Evolutionary conservation across 2,888 invertebrate genomes (phyloP).

Genomic region (Amphipoea oculea): DNA sequence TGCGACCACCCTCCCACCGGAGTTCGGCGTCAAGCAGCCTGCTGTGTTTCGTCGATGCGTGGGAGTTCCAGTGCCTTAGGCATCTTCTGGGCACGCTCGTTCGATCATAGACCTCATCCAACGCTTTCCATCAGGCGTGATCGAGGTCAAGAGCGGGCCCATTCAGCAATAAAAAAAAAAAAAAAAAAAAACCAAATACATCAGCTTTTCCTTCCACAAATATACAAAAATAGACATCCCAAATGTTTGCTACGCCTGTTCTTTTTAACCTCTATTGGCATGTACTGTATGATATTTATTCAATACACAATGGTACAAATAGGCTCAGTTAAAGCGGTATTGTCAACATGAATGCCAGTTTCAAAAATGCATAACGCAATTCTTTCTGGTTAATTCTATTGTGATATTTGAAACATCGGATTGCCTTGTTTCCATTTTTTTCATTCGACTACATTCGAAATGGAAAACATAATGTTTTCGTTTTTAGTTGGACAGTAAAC

Average conservation of each 20-base stretch:
- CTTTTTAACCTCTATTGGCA: not conserved
- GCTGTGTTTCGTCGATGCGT: no score
- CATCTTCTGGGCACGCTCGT: no score
- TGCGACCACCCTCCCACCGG: no score
- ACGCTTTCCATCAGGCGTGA: no score
- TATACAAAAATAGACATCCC: not conserved
- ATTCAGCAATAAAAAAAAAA: no score
- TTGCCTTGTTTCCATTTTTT: constrained; percentile 28
- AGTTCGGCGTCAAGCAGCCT: no score
- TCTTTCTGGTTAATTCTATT: constrained; percentile 60
- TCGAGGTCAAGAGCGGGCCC: no score
- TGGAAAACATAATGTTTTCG: constrained; percentile 18
- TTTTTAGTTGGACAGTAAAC: constrained; percentile 25
- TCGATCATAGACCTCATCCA: no score
- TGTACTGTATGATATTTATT: constrained; percentile 17
- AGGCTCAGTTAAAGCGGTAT: not conserved
- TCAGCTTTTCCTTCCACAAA: not conserved
- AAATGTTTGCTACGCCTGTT: not conserved
- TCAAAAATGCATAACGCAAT: constrained; percentile 53
- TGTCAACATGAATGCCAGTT: constrained; percentile 14
- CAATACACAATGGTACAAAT: constrained; percentile 25
- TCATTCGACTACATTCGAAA: constrained; percentile 4
- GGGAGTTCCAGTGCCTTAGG: no score
- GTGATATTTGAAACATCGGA: constrained; percentile 41
- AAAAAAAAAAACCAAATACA: no score